phyloP scores from a whole-genome alignment of 2,113 vertebrate genomes.

The Myrmecophaga tridactyla region DNA sequence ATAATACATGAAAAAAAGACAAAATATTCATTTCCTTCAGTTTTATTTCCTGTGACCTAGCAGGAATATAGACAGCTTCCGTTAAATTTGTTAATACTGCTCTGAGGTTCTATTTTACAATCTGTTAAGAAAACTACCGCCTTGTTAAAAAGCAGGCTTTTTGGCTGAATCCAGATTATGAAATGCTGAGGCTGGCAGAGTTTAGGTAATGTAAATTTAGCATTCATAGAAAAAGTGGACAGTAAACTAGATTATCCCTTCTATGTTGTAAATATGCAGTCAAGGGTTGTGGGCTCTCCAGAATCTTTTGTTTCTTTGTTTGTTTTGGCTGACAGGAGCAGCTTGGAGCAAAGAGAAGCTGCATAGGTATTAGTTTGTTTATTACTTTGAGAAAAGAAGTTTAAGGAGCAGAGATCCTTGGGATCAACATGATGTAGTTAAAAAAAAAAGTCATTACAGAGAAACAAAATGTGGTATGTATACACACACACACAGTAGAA shows the following conservation, averaged over 20 bases:
- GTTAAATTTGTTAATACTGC: background rate
- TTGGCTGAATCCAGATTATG: constrained; percentile 47
- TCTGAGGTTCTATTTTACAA: background rate
- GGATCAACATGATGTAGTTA: constrained; percentile 2
- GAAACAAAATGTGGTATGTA: too few species aligned
- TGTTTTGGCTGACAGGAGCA: background rate
- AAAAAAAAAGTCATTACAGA: background rate
- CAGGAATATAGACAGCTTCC: background rate
- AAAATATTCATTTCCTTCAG: constrained; percentile 14
- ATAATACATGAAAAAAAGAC: background rate
- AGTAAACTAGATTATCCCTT: background rate
- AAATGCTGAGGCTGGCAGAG: constrained; percentile 10
- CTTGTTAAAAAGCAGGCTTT: background rate
- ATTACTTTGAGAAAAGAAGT: constrained; percentile 40
- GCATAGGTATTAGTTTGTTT: background rate
- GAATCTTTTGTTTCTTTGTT: background rate
- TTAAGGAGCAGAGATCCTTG: constrained; percentile 34
- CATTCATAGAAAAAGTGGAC: background rate
- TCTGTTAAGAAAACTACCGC: constrained; percentile 22
- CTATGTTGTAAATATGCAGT: background rate
- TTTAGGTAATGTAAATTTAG: constrained; percentile 36
- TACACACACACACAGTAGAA: too few species aligned
- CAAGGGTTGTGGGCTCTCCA: background rate
- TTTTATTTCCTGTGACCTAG: constrained; percentile 8
- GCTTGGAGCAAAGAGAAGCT: constrained; percentile 24